Conservation (phyloP, 2,113 vertebrate species). For the Oreochromis spilurus region DNA sequence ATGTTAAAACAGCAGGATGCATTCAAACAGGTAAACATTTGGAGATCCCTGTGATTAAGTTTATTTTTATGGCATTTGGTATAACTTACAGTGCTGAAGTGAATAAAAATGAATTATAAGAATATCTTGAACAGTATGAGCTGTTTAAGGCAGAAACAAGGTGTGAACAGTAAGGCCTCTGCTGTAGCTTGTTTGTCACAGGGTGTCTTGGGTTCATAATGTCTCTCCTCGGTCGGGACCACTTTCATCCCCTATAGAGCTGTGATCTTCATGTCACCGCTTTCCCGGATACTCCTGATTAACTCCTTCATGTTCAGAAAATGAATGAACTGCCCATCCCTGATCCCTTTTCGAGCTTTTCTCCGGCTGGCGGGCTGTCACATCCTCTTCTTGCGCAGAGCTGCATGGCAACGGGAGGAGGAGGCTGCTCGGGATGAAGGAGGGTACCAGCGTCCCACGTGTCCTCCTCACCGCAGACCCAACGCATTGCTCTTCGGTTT, state of each 20-base stretch:
- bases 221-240: not conserved
- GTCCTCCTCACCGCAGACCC: constrained; percentile 60
- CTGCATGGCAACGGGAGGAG: constrained; percentile 68
- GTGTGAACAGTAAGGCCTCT: not conserved
- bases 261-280: not conserved
- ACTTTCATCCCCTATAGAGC: not conserved
- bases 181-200: not conserved
- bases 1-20: not conserved
- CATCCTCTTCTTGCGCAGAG: constrained; percentile 34
- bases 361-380: constrained; percentile 10
- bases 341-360: not conserved
- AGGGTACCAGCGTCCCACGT: constrained; percentile 66
- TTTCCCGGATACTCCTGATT: not conserved
- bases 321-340: not conserved
- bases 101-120: not conserved
- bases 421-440: constrained; percentile 52
- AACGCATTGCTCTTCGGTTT: constrained; percentile 29
- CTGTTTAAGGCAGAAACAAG: not conserved
- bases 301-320: not conserved
- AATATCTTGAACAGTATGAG: not conserved
- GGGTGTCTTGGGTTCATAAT: not conserved
- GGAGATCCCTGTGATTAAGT: not conserved
- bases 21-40: not conserved
- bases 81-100: not conserved
- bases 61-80: not conserved